Evolutionary conservation across 2,113 vertebrate species (phyloP).

Genomic region (Gymnogyps californianus): DNA sequence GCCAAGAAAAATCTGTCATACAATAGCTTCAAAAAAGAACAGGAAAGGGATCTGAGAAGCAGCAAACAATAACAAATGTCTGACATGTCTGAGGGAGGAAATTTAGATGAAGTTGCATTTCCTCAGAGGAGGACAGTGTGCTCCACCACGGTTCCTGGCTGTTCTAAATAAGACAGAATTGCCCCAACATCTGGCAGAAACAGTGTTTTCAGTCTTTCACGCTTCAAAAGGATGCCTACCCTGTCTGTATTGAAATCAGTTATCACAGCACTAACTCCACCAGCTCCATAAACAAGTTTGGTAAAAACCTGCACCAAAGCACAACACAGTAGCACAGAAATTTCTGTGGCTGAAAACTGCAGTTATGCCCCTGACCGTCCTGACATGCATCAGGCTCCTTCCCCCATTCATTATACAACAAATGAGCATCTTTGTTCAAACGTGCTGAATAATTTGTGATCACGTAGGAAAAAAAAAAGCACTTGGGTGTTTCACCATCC

Average conservation of each 20-base stretch:
- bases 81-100: constrained; percentile 61
- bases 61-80: constrained; percentile 63
- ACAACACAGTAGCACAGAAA: neutral
- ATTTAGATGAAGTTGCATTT: constrained; percentile 61
- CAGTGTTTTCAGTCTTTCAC: neutral
- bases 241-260: neutral
- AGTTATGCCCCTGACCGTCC: neutral
- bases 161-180: constrained; percentile 22
- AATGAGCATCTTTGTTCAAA: no score
- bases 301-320: neutral
- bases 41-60: constrained; percentile 65
- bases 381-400: neutral
- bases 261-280: neutral
- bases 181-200: neutral
- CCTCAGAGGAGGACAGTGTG: constrained; percentile 42
- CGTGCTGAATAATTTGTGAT: no score
- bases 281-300: neutral
- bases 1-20: constrained; percentile 63
- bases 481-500: no score
- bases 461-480: no score
- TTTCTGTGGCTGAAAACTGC: neutral
- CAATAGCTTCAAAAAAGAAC: constrained; percentile 60
- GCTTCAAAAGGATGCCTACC: neutral
- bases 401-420: neutral
- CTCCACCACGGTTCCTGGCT: neutral